A percentile compares a stretch with the other conserved stretches of the same genome.
These are phyloP conservation scores for Acanthurus lineatus DNA, from an alignment of 2,797 vertebrate genomes.

Conservation along the genomic window DNA sequence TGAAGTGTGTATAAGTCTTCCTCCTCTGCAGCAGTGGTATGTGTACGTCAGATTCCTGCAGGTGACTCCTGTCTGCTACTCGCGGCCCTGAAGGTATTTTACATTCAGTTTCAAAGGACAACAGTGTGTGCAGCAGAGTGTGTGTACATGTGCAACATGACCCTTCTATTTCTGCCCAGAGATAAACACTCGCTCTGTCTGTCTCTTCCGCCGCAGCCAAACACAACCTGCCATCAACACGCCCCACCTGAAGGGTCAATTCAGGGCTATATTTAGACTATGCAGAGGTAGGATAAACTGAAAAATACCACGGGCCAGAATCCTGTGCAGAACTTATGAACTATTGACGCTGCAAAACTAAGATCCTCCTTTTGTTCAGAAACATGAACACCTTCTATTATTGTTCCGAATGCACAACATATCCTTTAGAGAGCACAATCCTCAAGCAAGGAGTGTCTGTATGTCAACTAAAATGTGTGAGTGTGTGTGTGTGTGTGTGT, in stretches of 20 bases:
- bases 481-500: slow-evolving; percentile 31
- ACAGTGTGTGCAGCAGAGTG: slow-evolving; percentile 10
- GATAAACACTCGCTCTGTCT: slow-evolving; percentile 26
- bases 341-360: background rate
- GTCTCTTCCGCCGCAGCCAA: background rate
- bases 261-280: slow-evolving; percentile 35
- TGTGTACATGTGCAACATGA: slow-evolving; percentile 39
- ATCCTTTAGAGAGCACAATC: slow-evolving; percentile 1
- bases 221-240: slow-evolving; percentile 23
- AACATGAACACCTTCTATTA: slow-evolving; percentile 4
- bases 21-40: background rate
- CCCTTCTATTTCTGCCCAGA: slow-evolving; percentile 53
- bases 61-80: slow-evolving; percentile 4
- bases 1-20: background rate
- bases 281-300: background rate
- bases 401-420: background rate
- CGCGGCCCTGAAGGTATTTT: slow-evolving; percentile 13
- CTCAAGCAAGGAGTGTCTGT: slow-evolving; percentile 15
- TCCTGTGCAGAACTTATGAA: background rate
- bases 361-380: background rate
- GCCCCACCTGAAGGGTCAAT: slow-evolving; percentile 20
- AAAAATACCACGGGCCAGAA: background rate
- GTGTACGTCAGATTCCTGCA: slow-evolving; percentile 10
- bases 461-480: slow-evolving; percentile 27
- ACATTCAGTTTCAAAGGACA: slow-evolving; percentile 16